Base-by-base conservation (phyloP, 2,113 vertebrate genomes). In the Antechinus flavipes region DNA sequence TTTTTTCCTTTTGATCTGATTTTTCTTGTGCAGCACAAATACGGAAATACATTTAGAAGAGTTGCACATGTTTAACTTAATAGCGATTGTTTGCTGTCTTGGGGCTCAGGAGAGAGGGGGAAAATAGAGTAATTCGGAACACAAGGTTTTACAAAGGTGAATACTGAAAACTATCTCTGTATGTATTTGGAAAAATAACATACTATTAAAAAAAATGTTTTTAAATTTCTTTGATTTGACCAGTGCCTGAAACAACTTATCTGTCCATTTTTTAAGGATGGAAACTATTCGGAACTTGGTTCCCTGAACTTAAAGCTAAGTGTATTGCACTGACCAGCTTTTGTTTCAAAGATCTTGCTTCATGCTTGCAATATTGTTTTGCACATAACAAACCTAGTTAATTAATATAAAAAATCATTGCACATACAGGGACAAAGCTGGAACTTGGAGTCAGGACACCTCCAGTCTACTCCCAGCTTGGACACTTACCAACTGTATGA, bases 241-340 rank as follows among this genome's bases (percentile, higher is more conserved):
- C 92, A 58, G 54, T 90, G 93, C 94, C 89, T 89, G 46, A 35
- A 68, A 94, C 46, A 47, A 92, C 91, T 76, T 95, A 95, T 53
- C 55, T 94, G 91, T 89, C 93, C 90, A 42, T 94, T 97, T 93
- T 94, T 97, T 93, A 93, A 97, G 97, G 93, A 76, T 95, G 9
- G 49, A 95, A 93, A 92, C 54, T 54, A 84, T 54, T 49, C 89
- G 49, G 84, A 1, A 3, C 30, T 91, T 91, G 23, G 53, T 58
- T 93, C 84, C 93, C 95, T 95, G 53, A 96, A 92, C 42, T 8
- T 42, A 50, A 26, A 61, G 47, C 95, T 90, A 61, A 42, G 93
- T 93, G 94, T 26, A 84, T 30, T 84, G 68, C n/a, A 23, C 19
- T 42, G 19, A 22, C 68, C n/a, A 42, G 68, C 42, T 84, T 84